Conservation (phyloP, 2,113 vertebrate genomes). For the Neogobius melanostomus region DNA sequence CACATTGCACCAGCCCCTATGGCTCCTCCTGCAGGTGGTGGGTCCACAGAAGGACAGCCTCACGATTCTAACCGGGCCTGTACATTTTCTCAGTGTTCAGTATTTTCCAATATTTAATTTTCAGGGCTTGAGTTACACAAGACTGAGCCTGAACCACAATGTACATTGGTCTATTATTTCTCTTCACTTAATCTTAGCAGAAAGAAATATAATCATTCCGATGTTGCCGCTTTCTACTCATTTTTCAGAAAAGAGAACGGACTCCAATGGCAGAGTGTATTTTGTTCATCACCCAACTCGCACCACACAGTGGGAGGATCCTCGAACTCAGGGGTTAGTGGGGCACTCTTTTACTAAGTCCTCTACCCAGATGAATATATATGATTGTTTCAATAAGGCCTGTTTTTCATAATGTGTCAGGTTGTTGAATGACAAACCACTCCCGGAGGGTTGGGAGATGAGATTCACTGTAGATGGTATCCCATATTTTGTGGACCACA, state of each 20-base stretch:
- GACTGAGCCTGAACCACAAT: background rate
- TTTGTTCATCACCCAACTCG: conserved; percentile 96
- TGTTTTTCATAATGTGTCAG: conserved; percentile 55
- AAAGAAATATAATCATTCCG: too few relatives aligned
- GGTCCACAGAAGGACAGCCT: too few relatives aligned
- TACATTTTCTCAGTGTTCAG: conserved; percentile 69
- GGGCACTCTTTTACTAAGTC: background rate
- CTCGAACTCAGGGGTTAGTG: conserved; percentile 91
- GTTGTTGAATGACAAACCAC: conserved; percentile 93
- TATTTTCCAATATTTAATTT: background rate
- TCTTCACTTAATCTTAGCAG: too few relatives aligned
- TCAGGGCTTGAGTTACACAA: too few relatives aligned
- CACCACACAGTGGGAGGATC: conserved; percentile 97
- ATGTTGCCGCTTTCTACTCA: background rate
- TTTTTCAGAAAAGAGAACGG: conserved; percentile 90
- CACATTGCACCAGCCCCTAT: too few relatives aligned
- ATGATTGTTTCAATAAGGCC: background rate
- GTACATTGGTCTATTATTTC: background rate
- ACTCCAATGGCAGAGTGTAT: conserved; percentile 93
- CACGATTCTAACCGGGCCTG: too few relatives aligned
- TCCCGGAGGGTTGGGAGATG: conserved; percentile 99
- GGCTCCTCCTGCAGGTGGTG: too few relatives aligned
- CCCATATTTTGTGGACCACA: conserved; percentile 98
- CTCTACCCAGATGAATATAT: background rate
- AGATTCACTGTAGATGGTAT: conserved; percentile 97